Base-by-base conservation (phyloP, 2,888 invertebrate species). In the Platypus cylindrus region DNA sequence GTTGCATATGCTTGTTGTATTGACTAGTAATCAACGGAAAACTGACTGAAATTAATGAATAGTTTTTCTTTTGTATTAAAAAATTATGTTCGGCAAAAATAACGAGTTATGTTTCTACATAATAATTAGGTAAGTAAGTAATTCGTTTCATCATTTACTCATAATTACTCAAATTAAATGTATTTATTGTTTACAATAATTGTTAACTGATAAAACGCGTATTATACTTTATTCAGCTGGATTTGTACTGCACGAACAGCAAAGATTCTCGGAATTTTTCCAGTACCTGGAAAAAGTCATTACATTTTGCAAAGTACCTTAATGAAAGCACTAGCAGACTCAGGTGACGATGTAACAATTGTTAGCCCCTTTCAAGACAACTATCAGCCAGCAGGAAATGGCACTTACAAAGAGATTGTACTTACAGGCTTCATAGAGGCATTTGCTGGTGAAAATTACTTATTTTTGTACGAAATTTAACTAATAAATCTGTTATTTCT, bases 261-360 rank as follows among this genome's bases (percentile, higher is more conserved):
- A 26, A 42, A 32, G 29, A 53, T 54, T 22, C 42, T 54, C 23
- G 52, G 48, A 8, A 37, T 54, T 7, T 47, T 51, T 30, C 49
- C 51, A 9, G 36, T 46, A 14, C 43, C 50, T 11, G 45, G 49
- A 23, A 38, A 38, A 23, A 51, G 52, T 17, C 54, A 54, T 38
- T 48, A 49, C 11, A 40, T 45, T n/a, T 37, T 52, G 17, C 47
- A 45, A 34, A 47, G 46, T 26, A 46, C 50, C 11, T 35, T 52
- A 17, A 41, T 52, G 38, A 47, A 37, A 32, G 45, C 44, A 15
- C 37, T 54, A 30, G 51, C 48, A 7, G 44, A 43, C 23, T 46
- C 57, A 13, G 66, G 66, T 8, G 65, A 66, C 46, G 56, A 62
- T 32, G 56, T 66, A n/a, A 56, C 55, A 5, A 46, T 54, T 7